phyloP scores from a whole-genome alignment of 2,888 invertebrate genomes.

The Nipponacmea schrenckii region DNA sequence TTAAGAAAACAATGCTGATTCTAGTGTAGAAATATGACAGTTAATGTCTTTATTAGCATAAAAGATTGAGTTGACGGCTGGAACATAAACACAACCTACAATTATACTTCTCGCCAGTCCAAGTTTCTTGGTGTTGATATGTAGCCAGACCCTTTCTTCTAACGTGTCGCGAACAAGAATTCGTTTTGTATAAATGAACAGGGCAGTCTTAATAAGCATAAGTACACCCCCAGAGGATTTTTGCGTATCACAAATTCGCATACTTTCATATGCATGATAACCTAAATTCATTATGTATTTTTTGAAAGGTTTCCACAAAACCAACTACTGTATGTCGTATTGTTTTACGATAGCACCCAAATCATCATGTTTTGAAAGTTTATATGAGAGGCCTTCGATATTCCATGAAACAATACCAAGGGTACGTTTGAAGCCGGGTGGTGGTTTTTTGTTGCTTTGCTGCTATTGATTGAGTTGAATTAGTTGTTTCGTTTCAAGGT shows the following conservation, averaged over 20 bases:
- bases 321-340: not conserved
- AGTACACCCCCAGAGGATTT: conserved; percentile 1
- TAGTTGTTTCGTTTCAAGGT: not conserved
- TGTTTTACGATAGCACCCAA: not conserved
- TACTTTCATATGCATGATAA: not conserved
- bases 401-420: not conserved
- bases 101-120: not conserved
- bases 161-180: not conserved
- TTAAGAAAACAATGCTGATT: not conserved
- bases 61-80: not conserved
- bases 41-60: not conserved
- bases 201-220: not conserved
- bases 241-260: not conserved
- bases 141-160: not conserved
- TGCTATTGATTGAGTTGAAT: not conserved
- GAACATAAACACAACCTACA: not conserved
- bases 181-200: not conserved
- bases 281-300: not conserved
- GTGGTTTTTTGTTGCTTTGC: not conserved
- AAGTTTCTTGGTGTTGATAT: not conserved
- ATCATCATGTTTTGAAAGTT: not conserved
- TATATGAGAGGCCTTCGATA: not conserved
- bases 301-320: conserved; percentile 2
- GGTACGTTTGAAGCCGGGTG: not conserved
- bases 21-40: not conserved